Conservation (phyloP, 1,140 invertebrate genomes). For the Scaptomyza montana region DNA sequence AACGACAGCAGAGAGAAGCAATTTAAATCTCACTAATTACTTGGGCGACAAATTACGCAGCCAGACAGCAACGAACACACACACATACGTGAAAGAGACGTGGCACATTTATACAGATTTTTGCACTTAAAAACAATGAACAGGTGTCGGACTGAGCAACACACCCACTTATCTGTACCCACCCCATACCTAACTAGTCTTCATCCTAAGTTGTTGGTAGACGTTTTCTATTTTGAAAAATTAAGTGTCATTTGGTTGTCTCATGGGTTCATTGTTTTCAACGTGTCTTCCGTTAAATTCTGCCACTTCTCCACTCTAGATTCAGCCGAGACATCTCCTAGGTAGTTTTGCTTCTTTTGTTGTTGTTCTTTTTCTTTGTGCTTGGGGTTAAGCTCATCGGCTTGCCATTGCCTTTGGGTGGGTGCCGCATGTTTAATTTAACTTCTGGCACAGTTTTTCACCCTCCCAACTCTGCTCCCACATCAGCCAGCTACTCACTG, state of each 20-base stretch:
- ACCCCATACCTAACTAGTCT: no score
- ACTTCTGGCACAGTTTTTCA: not conserved
- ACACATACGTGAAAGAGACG: not conserved
- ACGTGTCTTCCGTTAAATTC: slow-evolving; percentile 8
- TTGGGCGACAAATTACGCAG: slow-evolving; percentile 82
- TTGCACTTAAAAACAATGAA: slow-evolving; percentile 34
- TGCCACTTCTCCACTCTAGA: not conserved
- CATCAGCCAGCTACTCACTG: slow-evolving; percentile 5
- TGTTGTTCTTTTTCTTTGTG: slow-evolving; percentile 11
- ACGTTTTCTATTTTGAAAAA: slow-evolving; percentile 70
- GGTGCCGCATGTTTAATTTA: slow-evolving; percentile 58
- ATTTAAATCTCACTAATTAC: slow-evolving; percentile 84
- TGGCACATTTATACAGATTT: slow-evolving; percentile 30
- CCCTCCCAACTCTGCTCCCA: not conserved
- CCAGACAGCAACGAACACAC: slow-evolving; percentile 23
- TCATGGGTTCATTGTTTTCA: slow-evolving; percentile 69
- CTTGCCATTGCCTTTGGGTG: slow-evolving; percentile 19
- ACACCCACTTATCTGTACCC: not conserved
- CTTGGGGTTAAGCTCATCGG: slow-evolving; percentile 16
- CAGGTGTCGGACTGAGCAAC: slow-evolving; percentile 37
- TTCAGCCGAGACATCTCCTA: slow-evolving; percentile 9
- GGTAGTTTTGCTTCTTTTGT: not conserved
- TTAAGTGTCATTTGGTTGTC: slow-evolving; percentile 75
- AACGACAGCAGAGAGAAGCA: slow-evolving; percentile 61
- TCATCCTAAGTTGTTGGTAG: slow-evolving; percentile 2